Percentiles rank a stretch among this genome's conserved stretches.
Evolutionary conservation across 2,113 vertebrate species (phyloP).

Genomic region (Sisor rabdophorus): DNA sequence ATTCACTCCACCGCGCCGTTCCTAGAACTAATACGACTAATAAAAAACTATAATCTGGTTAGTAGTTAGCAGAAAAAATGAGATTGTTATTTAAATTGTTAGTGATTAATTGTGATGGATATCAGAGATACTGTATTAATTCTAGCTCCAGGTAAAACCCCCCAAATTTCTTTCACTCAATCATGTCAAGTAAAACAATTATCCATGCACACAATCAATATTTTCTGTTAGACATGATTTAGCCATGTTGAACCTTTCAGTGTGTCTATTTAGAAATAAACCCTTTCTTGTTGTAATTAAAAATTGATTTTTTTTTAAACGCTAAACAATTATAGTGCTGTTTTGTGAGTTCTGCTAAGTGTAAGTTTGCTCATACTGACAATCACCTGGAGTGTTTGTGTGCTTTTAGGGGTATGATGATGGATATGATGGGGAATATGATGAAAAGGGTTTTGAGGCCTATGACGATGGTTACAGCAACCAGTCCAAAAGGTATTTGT

Average conservation of each 20-base stretch:
- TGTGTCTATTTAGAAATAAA: slow-evolving; percentile 51
- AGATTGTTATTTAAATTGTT: too few species aligned
- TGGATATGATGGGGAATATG: slow-evolving; percentile 91
- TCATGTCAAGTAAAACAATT: slow-evolving; percentile 53
- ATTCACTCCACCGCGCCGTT: too few species aligned
- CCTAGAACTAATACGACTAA: too few species aligned
- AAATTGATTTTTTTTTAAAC: slow-evolving; percentile 58
- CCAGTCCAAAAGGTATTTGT: slow-evolving; percentile 85
- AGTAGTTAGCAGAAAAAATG: not conserved
- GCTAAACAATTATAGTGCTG: slow-evolving; percentile 48
- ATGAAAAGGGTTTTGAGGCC: slow-evolving; percentile 85
- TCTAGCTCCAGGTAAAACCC: slow-evolving; percentile 34
- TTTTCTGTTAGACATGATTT: slow-evolving; percentile 53
- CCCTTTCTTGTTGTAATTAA: slow-evolving; percentile 53
- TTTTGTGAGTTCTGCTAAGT: slow-evolving; percentile 13
- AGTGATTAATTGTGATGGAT: slow-evolving; percentile 22
- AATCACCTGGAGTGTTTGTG: slow-evolving; percentile 31
- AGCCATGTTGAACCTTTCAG: slow-evolving; percentile 31
- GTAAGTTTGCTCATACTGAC: slow-evolving; percentile 21
- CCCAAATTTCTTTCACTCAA: slow-evolving; percentile 52
- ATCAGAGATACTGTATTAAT: slow-evolving; percentile 48
- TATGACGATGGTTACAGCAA: slow-evolving; percentile 87
- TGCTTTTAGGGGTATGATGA: slow-evolving; percentile 86
- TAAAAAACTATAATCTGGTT: too few species aligned
- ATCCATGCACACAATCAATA: slow-evolving; percentile 56